Evolutionary conservation across 1,140 invertebrate genomes (phyloP).

Genomic region (Micrasema minimum): DNA sequence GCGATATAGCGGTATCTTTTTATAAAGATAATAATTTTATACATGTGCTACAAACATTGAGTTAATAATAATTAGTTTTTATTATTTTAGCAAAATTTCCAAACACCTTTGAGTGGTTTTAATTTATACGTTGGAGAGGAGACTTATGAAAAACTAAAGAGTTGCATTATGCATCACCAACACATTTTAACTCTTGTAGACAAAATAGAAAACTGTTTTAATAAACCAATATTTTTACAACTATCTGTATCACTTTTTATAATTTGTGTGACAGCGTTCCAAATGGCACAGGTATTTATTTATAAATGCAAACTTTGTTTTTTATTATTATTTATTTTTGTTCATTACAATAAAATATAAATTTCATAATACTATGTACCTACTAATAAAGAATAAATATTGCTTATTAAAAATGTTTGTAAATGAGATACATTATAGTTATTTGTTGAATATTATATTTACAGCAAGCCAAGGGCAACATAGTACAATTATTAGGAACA

Average conservation of each 20-base stretch:
- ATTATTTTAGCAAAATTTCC: conserved; percentile 5
- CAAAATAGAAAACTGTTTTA: conserved; percentile 62
- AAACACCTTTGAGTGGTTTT: neutral
- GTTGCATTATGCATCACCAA: conserved; percentile 58
- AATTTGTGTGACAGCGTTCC: conserved; percentile 67
- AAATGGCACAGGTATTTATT: conserved; percentile 61
- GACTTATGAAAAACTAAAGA: conserved; percentile 22
- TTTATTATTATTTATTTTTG: too few species aligned
- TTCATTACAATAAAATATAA: too few species aligned
- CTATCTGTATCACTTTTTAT: conserved; percentile 66
- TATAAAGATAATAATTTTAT: too few species aligned
- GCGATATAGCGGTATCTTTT: too few species aligned
- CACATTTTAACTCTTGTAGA: conserved; percentile 56
- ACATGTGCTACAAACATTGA: too few species aligned
- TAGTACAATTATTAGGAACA: conserved; percentile 61
- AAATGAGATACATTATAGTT: too few species aligned
- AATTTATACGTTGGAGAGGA: neutral
- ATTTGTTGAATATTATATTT: conserved; percentile 52
- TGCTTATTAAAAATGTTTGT: too few species aligned
- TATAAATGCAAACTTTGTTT: neutral
- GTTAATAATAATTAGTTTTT: too few species aligned
- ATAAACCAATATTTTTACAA: conserved; percentile 62
- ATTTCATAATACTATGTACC: too few species aligned
- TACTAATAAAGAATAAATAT: too few species aligned
- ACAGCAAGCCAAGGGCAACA: conserved; percentile 57